Percentiles rank a stretch among this genome's conserved stretches.
phyloP scores from a whole-genome alignment of 2,888 invertebrate species.

The Agrochola macilenta region DNA sequence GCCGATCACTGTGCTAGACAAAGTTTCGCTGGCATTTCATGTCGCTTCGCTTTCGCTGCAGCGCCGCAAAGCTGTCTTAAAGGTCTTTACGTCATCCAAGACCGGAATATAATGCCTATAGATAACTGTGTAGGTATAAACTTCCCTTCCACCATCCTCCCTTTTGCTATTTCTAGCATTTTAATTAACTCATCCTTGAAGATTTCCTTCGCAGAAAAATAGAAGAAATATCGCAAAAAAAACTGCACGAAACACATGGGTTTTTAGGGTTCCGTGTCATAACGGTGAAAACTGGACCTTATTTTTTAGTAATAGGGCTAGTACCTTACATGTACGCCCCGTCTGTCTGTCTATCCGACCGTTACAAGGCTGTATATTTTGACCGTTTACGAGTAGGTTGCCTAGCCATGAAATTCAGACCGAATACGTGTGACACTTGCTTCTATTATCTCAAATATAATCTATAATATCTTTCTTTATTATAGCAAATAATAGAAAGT shows the following conservation, averaged over 20 bases:
- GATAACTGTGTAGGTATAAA: neutral
- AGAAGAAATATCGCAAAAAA: neutral
- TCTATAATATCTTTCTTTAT: too few relatives aligned
- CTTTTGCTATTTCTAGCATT: conserved; percentile 18
- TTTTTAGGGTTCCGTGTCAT: neutral
- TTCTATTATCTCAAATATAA: too few relatives aligned
- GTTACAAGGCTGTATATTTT: neutral
- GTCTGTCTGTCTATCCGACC: neutral
- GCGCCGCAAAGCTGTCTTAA: neutral
- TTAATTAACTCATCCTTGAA: conserved; percentile 4
- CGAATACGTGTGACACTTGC: too few relatives aligned
- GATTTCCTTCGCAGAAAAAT: neutral
- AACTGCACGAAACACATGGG: neutral
- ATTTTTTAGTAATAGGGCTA: neutral
- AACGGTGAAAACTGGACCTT: neutral
- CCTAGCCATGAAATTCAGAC: too few relatives aligned
- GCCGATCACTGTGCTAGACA: neutral
- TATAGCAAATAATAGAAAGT: too few relatives aligned
- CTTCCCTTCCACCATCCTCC: neutral
- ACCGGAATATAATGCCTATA: neutral
- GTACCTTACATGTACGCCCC: neutral
- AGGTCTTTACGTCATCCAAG: conserved; percentile 3
- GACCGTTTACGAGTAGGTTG: neutral
- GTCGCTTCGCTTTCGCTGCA: neutral
- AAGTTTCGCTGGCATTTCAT: neutral